These are phyloP conservation scores for Agrypnus murinus DNA, from an alignment of 2,888 invertebrate genomes.

Conservation along the genomic window DNA sequence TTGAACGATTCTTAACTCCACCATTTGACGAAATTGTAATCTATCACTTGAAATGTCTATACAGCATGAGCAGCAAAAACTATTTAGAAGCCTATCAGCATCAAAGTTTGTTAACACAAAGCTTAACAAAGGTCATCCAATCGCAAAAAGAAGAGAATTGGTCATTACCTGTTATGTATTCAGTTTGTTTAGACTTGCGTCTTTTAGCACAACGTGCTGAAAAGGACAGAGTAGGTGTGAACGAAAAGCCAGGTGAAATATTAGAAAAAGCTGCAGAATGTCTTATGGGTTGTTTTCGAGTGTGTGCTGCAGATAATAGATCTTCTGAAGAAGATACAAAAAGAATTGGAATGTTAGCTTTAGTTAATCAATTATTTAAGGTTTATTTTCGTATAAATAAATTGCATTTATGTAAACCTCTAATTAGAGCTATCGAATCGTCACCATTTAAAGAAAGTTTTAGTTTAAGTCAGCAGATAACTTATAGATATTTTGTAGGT, in stretches of 20 bases:
- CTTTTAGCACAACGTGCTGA: conserved; percentile 89
- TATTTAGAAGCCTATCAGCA: conserved; percentile 83
- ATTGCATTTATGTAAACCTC: conserved; percentile 91
- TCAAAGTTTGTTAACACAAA: conserved; percentile 85
- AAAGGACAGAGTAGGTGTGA: conserved; percentile 71
- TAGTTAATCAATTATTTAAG: conserved; percentile 98
- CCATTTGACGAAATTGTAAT: conserved; percentile 86
- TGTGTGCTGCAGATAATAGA: conserved; percentile 95
- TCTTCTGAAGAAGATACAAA: conserved; percentile 94
- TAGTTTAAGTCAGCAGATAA: conserved; percentile 93
- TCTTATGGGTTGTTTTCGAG: conserved; percentile 93
- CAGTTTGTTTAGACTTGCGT: conserved; percentile 90
- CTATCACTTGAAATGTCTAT: conserved; percentile 82
- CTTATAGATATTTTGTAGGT: conserved; percentile 97
- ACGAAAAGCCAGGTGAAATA: conserved; percentile 80
- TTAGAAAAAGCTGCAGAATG: conserved; percentile 96
- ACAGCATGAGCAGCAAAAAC: conserved; percentile 71
- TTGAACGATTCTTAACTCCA: conserved; percentile 80
- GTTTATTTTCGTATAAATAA: conserved; percentile 89
- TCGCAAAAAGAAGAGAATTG: conserved; percentile 96
- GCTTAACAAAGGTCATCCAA: conserved; percentile 88
- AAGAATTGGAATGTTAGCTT: conserved; percentile 94
- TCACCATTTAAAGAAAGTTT: conserved; percentile 92
- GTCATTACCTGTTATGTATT: conserved; percentile 95
- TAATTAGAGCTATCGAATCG: conserved; percentile 97